phyloP scores from a whole-genome alignment of 2,888 invertebrate genomes.

The Theretra japonica region DNA sequence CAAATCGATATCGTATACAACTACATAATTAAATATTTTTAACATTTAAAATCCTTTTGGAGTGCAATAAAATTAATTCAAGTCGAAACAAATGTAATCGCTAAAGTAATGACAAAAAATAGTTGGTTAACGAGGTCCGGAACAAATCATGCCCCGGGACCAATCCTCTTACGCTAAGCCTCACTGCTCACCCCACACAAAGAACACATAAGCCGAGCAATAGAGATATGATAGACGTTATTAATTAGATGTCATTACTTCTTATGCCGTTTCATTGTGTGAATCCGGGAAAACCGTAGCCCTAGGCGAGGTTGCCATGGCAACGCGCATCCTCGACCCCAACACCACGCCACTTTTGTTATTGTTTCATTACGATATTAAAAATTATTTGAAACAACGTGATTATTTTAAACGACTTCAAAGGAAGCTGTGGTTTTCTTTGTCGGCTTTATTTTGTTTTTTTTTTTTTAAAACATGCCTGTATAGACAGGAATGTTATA shows the following conservation, averaged over 20 bases:
- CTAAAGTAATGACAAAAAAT: conserved; percentile 59
- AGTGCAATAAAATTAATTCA: conserved; percentile 31
- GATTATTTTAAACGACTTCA: background rate
- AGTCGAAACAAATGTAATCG: conserved; percentile 47
- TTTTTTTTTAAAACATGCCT: too few species aligned
- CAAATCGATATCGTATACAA: too few species aligned
- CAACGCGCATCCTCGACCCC: conserved; percentile 43
- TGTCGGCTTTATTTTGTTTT: too few species aligned
- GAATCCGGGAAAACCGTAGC: conserved; percentile 68
- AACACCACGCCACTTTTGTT: conserved; percentile 13
- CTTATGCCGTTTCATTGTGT: conserved; percentile 80
- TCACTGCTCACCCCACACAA: conserved; percentile 49
- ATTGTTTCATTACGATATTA: conserved; percentile 15
- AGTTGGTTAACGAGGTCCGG: conserved; percentile 67
- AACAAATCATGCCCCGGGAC: conserved; percentile 78
- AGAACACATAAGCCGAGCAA: conserved; percentile 71
- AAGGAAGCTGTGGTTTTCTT: background rate
- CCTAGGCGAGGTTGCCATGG: conserved; percentile 60
- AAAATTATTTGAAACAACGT: background rate
- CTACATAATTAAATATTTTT: background rate
- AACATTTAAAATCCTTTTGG: conserved; percentile 14
- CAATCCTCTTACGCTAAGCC: conserved; percentile 81
- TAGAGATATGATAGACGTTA: conserved; percentile 83
- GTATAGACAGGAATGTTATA: too few species aligned
- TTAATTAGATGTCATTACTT: conserved; percentile 83